Percentiles rank a stretch among this genome's conserved stretches.
phyloP scores from a whole-genome alignment of 2,888 invertebrate genomes.

The Argyra leucocephala region DNA sequence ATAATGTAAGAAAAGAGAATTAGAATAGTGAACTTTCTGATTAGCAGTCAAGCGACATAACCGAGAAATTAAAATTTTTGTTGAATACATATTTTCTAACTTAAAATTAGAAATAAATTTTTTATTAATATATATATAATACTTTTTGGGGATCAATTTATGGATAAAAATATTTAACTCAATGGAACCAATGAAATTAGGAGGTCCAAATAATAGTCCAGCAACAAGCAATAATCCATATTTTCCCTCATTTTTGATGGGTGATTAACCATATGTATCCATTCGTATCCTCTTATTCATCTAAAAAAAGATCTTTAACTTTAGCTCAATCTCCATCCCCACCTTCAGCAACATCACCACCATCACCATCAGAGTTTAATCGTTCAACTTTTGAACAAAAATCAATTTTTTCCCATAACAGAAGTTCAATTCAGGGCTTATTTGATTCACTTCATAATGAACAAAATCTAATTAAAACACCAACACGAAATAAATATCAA shows the following conservation, averaged over 20 bases:
- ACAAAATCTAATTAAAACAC: slow-evolving; percentile 30
- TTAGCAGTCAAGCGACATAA: too few species aligned
- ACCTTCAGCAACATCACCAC: slow-evolving; percentile 44
- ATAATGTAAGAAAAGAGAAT: too few species aligned
- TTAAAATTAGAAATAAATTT: too few species aligned
- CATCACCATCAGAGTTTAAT: slow-evolving; percentile 46
- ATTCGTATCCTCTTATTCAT: slow-evolving; percentile 50
- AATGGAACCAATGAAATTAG: slow-evolving; percentile 80
- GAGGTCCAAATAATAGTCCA: slow-evolving; percentile 66
- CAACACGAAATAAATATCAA: slow-evolving; percentile 23
- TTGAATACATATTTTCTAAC: too few species aligned
- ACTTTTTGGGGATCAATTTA: too few species aligned
- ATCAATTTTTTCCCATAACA: slow-evolving; percentile 39
- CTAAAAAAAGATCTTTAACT: slow-evolving; percentile 44
- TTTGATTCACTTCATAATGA: slow-evolving; percentile 38
- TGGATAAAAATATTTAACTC: slow-evolving; percentile 26
- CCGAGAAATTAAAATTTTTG: too few species aligned
- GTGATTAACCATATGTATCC: slow-evolving; percentile 55
- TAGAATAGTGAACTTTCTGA: too few species aligned
- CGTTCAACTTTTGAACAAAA: slow-evolving; percentile 46
- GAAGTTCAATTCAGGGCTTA: slow-evolving; percentile 30
- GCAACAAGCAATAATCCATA: slow-evolving; percentile 58
- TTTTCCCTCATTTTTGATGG: slow-evolving; percentile 68
- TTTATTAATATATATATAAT: too few species aligned
- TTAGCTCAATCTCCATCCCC: slow-evolving; percentile 39